phyloP scores from a whole-genome alignment of 2,113 vertebrate genomes.

The Pleuronectes platessa region DNA sequence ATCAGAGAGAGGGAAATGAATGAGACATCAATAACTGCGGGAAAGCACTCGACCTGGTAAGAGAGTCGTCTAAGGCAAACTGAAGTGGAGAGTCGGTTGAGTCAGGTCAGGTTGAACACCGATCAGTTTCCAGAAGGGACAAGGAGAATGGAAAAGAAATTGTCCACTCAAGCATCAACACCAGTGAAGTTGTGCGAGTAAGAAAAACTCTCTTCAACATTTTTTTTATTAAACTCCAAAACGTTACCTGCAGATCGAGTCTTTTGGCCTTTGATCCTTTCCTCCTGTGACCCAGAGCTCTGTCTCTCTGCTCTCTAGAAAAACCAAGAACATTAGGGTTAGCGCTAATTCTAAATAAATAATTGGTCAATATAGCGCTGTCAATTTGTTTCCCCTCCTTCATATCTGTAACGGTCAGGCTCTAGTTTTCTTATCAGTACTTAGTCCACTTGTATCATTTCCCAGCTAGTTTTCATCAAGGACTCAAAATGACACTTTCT shows the following conservation, averaged over 20 bases:
- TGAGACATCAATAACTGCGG: neutral
- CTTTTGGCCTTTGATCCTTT: conserved; percentile 92
- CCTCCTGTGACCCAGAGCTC: conserved; percentile 89
- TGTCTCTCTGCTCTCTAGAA: conserved; percentile 91
- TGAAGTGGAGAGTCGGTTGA: too few species aligned
- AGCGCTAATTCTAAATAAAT: neutral
- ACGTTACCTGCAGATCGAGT: conserved; percentile 89
- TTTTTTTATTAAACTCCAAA: neutral
- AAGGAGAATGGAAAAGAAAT: neutral
- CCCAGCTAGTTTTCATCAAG: too few species aligned
- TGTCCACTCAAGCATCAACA: too few species aligned
- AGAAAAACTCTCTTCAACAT: too few species aligned
- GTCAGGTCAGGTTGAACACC: neutral
- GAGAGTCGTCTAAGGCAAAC: too few species aligned
- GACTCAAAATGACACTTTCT: too few species aligned
- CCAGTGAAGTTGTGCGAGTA: too few species aligned
- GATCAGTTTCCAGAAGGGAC: neutral
- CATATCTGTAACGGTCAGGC: too few species aligned
- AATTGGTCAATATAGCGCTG: neutral
- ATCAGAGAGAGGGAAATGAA: neutral
- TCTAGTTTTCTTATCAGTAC: too few species aligned
- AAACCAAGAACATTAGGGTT: neutral
- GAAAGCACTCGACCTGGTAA: too few species aligned
- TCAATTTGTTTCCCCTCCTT: neutral
- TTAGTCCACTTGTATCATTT: neutral